A percentile compares a stretch with the other conserved stretches of the same genome.
Conservation (phyloP, 2,888 invertebrate species). For the Ormyrus labotus region DNA sequence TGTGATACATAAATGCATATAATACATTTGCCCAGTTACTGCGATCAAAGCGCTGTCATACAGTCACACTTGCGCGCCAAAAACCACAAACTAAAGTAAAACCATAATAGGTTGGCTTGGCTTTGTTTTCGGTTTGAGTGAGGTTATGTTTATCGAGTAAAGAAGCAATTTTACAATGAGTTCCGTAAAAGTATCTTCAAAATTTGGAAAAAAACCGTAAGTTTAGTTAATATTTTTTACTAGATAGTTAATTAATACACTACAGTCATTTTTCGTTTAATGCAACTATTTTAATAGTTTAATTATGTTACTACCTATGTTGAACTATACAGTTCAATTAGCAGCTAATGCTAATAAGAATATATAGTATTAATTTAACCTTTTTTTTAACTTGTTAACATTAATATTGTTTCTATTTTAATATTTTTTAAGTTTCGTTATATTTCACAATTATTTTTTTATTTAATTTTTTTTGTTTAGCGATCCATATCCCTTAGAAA, state of each 20-base stretch:
- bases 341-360: no score
- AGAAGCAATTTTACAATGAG: constrained; percentile 55
- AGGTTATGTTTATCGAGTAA: neutral
- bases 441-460: neutral
- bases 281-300: neutral
- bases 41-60: no score
- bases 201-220: constrained; percentile 64
- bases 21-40: no score
- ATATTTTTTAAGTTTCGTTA: neutral
- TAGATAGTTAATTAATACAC: no score
- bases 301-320: no score
- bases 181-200: constrained; percentile 57
- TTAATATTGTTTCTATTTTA: neutral
- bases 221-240: constrained; percentile 42
- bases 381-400: no score
- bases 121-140: neutral
- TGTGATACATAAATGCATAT: no score
- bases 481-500: constrained; percentile 82
- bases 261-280: neutral
- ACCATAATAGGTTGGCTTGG: no score
- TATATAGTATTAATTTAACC: no score
- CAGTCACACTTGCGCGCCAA: no score
- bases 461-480: constrained; percentile 58
- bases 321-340: no score
- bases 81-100: no score